Base-by-base conservation (phyloP, 2,888 invertebrate species). In the Gerosis bhagava region DNA sequence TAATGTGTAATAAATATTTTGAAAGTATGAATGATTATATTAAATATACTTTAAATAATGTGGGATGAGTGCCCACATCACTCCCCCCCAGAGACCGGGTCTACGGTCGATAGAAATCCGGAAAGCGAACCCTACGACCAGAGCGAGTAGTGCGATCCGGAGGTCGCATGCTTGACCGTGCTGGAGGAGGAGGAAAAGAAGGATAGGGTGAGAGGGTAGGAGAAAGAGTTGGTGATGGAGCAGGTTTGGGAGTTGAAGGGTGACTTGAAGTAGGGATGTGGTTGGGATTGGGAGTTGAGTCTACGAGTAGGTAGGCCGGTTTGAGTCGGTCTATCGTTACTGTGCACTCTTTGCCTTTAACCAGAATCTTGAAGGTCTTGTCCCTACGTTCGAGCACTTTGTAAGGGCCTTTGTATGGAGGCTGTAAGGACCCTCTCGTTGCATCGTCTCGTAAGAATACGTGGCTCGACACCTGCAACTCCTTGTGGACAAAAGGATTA, bases 331-430 rank as follows among this genome's bases (percentile, higher is more conserved):
- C 60, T 16, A 59, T 49, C 0, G 58, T 50, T 5, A 62, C 59
- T 19, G 56, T 60, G 5, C 51, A 50, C 1, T 19, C 13, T 15
- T 56, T 61, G 17, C 55, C 57, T 7, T 57, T 56, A 0, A 56
- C 11, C 5, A 35, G 5, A 2, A 66, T 42, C 17, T 54, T 62
- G 15, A 57, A 60, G 2, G 42, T 26, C 43, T 63, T 66, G 3
- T 47, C 57, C 0, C 50, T 48, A 35, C 59, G 40, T 17, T 45
- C 34, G 1, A 65, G 2, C 0, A 65, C 61, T 25, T 53, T 21
- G 19, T 66, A 48, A 2, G 65, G 66, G 1, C 64, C 64, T 0
- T 62, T 40, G 32, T 65, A 66, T 0, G 62, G 50, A 0, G 66
- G 62, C 31, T 62, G 51, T 1, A 66, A 35, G 0, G 63, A 25